Evolutionary conservation across 2,113 vertebrate species (phyloP), one percentile per base, ranked within the genome.

Genomic region (Oryzias woworae): DNA sequence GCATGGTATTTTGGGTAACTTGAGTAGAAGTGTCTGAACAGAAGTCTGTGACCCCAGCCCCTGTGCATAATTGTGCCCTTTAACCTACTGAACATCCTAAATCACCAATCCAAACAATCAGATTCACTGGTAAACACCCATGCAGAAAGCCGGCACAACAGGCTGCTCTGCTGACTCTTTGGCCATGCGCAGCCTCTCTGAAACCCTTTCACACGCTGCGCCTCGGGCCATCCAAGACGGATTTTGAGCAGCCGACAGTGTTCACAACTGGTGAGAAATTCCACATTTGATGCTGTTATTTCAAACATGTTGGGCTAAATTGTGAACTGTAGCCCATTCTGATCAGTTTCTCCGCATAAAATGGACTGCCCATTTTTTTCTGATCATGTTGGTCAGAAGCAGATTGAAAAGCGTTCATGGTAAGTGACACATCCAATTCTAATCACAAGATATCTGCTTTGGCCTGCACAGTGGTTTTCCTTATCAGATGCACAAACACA

Each of bases 61-160:
- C 72, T 44, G 77, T 69, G 71, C 79, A 78, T 86, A 88, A 89
- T 83, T 85, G 80, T 79, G 80, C 75, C 66, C 82, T 81, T 28
- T 89, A 78, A 88, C 85, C 85, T 57, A 1, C 41, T 76, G 82
- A 77, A 78, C 85, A 87, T 89, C 84, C 83, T 81, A 86, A 83
- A 88, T 86, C 85, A 84, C 75, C 71, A 80, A 73, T 79, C 81
- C 84, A 87, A 87, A 88, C 81, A 85, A 53, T 77, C 62, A 62
- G 72, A 80, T 55, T 76, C 80, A 55, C 66, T 15, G 58, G 75
- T 72, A 73, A 77, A 82, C 71, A 80, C 72, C 53, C 59, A 56
- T 71, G 54, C 66, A 78, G 71, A 67, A 56, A 69, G 46, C 57
- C 69, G 16, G n/a, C 53, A 69, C 60, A 44, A 49, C 75, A 54